These are phyloP conservation scores for Aegotheles bennettii DNA, from an alignment of 2,113 vertebrate genomes.

Conservation along the genomic window DNA sequence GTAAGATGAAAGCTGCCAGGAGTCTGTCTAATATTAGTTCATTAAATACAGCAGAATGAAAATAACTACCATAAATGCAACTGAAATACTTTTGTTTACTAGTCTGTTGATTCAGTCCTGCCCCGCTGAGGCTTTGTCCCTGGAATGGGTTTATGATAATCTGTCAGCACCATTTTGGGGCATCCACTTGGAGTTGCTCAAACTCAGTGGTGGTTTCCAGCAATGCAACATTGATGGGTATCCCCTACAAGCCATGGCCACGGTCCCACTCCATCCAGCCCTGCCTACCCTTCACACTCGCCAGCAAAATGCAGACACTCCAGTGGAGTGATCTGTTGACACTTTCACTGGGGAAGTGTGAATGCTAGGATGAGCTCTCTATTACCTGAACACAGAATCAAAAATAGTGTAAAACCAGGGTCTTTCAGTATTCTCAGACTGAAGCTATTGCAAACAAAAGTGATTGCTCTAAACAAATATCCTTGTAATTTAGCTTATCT, in stretches of 20 bases:
- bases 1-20: background rate
- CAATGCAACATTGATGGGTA: background rate
- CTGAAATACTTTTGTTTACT: background rate
- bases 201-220: background rate
- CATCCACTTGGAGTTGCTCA: background rate
- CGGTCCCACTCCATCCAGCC: background rate
- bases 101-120: background rate
- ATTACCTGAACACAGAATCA: background rate
- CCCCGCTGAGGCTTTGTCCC: background rate
- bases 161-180: background rate
- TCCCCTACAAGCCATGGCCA: background rate
- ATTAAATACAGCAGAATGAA: background rate
- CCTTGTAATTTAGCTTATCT: background rate
- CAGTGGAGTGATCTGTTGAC: background rate
- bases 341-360: background rate
- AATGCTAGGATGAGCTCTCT: background rate
- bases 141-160: background rate
- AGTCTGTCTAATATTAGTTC: background rate
- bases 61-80: background rate
- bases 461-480: background rate
- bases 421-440: background rate
- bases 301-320: accelerated
- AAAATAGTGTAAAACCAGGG: background rate
- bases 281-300: background rate
- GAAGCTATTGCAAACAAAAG: background rate